These are phyloP conservation scores for Aurelia aurita DNA, from an alignment of 30 jellyfish, hydroid and myxozoan genomes.

Conservation along the genomic window DNA sequence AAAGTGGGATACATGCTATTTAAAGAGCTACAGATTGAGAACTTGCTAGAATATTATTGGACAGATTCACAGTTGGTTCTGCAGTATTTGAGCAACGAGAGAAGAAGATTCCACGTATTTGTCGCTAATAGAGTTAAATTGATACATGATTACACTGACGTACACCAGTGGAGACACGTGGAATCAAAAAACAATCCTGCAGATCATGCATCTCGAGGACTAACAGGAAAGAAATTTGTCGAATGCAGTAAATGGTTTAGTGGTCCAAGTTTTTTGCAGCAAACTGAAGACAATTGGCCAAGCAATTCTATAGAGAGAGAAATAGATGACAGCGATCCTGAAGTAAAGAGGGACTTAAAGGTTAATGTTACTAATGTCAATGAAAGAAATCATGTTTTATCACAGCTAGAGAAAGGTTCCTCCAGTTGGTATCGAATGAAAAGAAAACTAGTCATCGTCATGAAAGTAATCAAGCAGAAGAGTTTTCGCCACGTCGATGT, in stretches of 20 bases:
- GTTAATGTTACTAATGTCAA: no score
- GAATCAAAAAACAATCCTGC: conserved; percentile 22
- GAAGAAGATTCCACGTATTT: conserved; percentile 36
- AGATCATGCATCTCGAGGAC: conserved; percentile 37
- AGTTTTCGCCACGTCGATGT: conserved; percentile 2
- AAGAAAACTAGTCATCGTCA: conserved; percentile 6
- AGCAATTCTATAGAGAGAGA: conserved; percentile 17
- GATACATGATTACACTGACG: no score
- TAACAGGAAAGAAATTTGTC: conserved; percentile 13
- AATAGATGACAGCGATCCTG: conserved; percentile 15
- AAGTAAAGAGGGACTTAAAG: conserved; percentile 15
- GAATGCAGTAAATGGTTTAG: conserved; percentile 28
- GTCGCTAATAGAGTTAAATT: conserved; percentile 8
- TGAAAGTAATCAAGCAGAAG: conserved; percentile 3
- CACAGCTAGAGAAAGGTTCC: conserved; percentile 1
- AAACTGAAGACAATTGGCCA: conserved; percentile 15
- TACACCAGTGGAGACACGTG: conserved; percentile 24
- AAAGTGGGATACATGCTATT: conserved; percentile 23
- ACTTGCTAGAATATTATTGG: conserved; percentile 18
- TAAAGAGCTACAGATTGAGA: conserved; percentile 19
- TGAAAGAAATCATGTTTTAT: conserved; percentile 17
- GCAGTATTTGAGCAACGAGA: conserved; percentile 27
- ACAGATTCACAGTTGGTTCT: conserved; percentile 41
- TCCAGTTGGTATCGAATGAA: conserved; percentile 24
- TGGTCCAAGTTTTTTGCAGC: conserved; percentile 30